These are phyloP conservation scores for Pollenia angustigena DNA, from an alignment of 2,888 invertebrate species.

Conservation along the genomic window DNA sequence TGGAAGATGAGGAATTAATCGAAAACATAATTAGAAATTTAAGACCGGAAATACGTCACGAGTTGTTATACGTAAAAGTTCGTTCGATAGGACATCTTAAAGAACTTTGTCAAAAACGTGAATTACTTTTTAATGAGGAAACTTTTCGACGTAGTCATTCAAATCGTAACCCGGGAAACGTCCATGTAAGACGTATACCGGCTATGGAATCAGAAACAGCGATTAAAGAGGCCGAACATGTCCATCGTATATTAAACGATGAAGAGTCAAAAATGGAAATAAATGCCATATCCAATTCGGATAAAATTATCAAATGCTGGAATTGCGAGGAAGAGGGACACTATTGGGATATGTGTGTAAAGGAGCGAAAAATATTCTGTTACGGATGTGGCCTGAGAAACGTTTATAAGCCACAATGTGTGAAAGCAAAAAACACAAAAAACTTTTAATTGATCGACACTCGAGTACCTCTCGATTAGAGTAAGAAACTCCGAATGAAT, in stretches of 20 bases:
- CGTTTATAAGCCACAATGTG: slow-evolving; percentile 38
- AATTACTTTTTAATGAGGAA: background rate
- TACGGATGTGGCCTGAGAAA: slow-evolving; percentile 41
- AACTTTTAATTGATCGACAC: background rate
- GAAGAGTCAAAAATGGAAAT: background rate
- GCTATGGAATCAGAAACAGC: background rate
- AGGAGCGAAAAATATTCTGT: slow-evolving; percentile 31
- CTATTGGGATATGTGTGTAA: slow-evolving; percentile 24
- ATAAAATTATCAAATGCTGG: slow-evolving; percentile 35
- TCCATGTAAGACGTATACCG: background rate
- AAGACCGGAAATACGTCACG: slow-evolving; percentile 23
- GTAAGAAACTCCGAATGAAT: background rate
- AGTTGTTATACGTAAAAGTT: slow-evolving; percentile 28
- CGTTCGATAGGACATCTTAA: slow-evolving; percentile 27
- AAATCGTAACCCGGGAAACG: background rate
- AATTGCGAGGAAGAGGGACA: slow-evolving; percentile 39
- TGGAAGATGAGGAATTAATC: slow-evolving; percentile 35
- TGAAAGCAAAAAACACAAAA: slow-evolving; percentile 1
- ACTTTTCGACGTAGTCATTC: background rate
- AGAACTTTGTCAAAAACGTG: background rate
- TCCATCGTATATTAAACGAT: background rate
- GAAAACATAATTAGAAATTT: slow-evolving; percentile 32
- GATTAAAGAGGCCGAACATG: background rate
- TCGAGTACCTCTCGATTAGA: background rate
- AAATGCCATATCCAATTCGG: background rate